Evolutionary conservation across 2,113 vertebrate genomes (phyloP), one percentile per base, ranked within the genome.

Genomic region (Podiceps cristatus): DNA sequence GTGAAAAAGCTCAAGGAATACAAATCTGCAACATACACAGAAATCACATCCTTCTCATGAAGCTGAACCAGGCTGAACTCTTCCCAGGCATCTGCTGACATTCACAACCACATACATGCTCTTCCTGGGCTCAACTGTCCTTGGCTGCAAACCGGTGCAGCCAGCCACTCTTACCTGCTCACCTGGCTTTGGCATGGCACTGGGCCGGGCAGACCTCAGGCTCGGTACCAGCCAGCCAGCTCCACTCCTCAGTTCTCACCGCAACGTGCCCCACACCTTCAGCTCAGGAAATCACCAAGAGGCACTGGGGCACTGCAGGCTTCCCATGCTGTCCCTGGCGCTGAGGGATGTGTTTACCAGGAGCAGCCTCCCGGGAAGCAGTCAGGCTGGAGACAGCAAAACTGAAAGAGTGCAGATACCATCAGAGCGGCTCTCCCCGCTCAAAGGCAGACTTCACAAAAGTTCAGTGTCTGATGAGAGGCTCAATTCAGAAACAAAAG

Each of bases 391-490:
- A 72, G 56, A 85, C 15, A 28, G 35, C 35, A 90, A 84, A 84
- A 76, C 62, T n/a, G 86, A 82, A 75, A 82, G 58, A 22, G 18
- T 2, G 1, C 18, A 85, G 87, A 90, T 73, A 86, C 27, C 28
- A 85, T 72, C 10, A 1, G 37, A 60, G 49, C 44, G 50, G 44
- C 23, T 58, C 40, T 90, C 56, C 19, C 24, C 1, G 1, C 5
- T 56, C 44, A 90, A 78, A 96, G 40, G 29, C 49, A 72, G 18
- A 66, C 22, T 90, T 93, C 73, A 85, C 56, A 68, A 11, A 93
- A 96, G 71, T 93, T 94, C 90, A 94, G 49, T 33, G 22, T 62
- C 62, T 82, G 40, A 82, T 60, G 63, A 88, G 33, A 94, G 28
- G 35, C 60, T 85, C 58, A 73, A 58, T 62, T 92, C 67, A 93